phyloP scores from a whole-genome alignment of 1,140 invertebrate species.

The Myzus persicae region DNA sequence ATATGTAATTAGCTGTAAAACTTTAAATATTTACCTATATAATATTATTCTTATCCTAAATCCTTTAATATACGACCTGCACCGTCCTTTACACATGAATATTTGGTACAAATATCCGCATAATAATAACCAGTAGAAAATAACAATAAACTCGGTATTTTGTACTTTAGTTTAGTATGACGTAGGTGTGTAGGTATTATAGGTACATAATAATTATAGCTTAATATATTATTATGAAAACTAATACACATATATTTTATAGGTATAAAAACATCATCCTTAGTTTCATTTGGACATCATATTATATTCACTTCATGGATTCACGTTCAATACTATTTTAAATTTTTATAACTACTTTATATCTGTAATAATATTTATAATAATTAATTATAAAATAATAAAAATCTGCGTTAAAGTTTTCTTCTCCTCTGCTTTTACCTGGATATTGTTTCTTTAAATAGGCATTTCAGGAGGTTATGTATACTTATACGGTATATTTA shows the following conservation, averaged over 20 bases:
- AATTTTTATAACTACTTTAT: not conserved
- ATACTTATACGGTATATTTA: not conserved
- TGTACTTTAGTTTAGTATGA: not conserved
- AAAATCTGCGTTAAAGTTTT: not conserved
- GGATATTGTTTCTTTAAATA: too few species aligned
- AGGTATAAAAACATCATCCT: not conserved
- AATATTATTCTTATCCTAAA: not conserved
- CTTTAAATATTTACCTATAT: not conserved
- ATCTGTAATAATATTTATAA: not conserved
- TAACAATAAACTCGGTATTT: not conserved
- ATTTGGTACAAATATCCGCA: not conserved
- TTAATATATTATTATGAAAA: not conserved
- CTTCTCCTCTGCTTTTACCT: too few species aligned
- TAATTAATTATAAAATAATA: not conserved
- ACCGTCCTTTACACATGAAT: not conserved
- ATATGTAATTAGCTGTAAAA: not conserved
- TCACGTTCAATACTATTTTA: too few species aligned
- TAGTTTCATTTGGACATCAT: not conserved
- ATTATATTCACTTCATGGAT: not conserved
- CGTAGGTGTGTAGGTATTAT: not conserved
- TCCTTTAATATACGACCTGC: not conserved
- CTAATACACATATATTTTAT: not conserved
- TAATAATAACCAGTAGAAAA: not conserved
- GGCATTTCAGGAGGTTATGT: not conserved
- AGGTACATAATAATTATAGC: not conserved